Conservation (phyloP, 2,113 vertebrate species). For the Neodon shergylaensis region DNA sequence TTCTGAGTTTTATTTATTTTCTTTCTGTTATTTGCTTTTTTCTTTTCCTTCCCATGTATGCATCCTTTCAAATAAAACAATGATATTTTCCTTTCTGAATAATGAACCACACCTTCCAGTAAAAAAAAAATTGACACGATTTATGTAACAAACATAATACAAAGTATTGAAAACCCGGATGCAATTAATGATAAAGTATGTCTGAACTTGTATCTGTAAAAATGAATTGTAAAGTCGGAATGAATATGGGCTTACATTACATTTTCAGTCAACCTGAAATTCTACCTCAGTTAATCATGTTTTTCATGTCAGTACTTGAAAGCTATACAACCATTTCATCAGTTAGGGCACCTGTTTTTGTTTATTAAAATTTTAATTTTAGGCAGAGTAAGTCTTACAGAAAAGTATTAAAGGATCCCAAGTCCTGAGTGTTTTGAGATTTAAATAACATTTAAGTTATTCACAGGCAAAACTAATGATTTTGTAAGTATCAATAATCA, state of each 20-base stretch:
- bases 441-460: not conserved
- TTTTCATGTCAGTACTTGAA: not conserved
- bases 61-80: not conserved
- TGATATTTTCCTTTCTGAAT: not conserved
- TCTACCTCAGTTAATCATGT: not conserved
- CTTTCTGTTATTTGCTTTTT: not conserved
- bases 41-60: not conserved
- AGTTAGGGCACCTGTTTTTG: not conserved
- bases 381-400: not conserved
- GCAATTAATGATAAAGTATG: slow-evolving; percentile 3
- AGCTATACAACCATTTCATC: not conserved
- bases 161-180: not conserved
- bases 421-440: not conserved
- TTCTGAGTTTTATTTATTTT: not conserved
- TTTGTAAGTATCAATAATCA: not conserved
- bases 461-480: slow-evolving; percentile 33
- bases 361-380: not conserved
- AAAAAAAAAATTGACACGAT: not conserved
- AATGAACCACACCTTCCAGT: not conserved
- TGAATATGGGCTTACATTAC: not conserved
- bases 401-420: not conserved
- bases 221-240: not conserved
- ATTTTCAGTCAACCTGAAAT: slow-evolving; percentile 31
- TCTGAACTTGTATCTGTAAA: not conserved
- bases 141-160: not conserved